Evolutionary conservation across 2,797 vertebrate genomes (phyloP), one percentile per base, ranked within the genome.

Genomic region (Paratrypauchen microcephalus): DNA sequence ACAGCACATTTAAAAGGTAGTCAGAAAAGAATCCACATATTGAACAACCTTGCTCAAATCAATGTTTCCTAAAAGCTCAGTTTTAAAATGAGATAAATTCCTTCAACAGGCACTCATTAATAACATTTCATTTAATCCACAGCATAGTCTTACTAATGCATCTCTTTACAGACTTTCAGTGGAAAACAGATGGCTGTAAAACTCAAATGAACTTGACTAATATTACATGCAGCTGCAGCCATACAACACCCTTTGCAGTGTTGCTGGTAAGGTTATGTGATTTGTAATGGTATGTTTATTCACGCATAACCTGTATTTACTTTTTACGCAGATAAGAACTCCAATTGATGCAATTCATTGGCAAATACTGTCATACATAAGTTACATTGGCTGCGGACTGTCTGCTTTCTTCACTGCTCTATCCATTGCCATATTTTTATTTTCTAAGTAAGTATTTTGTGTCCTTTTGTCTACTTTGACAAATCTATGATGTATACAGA

Each of bases 171-270:
- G 79, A 55, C 0, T 62, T 0, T 0, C 0, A 0, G 1, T 91
- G 89, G 90, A 86, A 76, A 70, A 55, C 8, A 2, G 80, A 85
- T 21, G 90, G 88, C 45, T 91, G 87, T 68, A 4, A 71, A 30
- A 88, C 73, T 8, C 13, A 0, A 1, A 56, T 24, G 0, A 12
- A 1, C 1, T 15, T 1, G 5, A 0, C 0, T 2, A 6, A 5
- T 24, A 39, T 91, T 18, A 67, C 5, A 0, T 93, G 92, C 57
- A 4, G 1, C 19, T 93, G 89, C 72, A 0, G 82, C 65, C 92
- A 93, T 19, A 18, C 88, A 3, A 93, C 92, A 12, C 79, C 92
- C 0, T 93, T 93, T 54, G 85, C 92, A 1, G 80, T 93, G 50
- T 78, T 93, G 12, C 18, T 93, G 87, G 92, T 93, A 77, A 81